Conservation (phyloP, 2,797 vertebrate genomes). For the Pipistrellus kuhlii region DNA sequence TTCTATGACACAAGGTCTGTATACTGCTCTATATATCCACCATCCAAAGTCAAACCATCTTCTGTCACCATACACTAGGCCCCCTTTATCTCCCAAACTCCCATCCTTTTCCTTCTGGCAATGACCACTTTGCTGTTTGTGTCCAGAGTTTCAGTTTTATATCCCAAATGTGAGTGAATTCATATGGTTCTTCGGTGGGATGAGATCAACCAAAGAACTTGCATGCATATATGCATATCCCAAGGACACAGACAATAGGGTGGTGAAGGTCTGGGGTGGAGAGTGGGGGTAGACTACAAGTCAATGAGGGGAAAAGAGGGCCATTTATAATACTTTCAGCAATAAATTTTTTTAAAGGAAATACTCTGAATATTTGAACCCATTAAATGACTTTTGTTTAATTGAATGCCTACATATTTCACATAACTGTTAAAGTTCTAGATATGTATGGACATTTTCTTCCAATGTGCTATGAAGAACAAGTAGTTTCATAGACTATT, state of each 20-base stretch:
- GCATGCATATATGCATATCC: too few relatives aligned
- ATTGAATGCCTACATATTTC: not conserved
- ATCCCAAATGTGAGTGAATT: not conserved
- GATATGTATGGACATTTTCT: not conserved
- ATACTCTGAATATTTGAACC: slow-evolving; percentile 11
- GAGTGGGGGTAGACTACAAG: too few relatives aligned
- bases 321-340: too few relatives aligned
- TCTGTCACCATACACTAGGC: not conserved
- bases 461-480: not conserved
- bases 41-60: not conserved
- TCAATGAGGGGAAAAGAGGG: too few relatives aligned
- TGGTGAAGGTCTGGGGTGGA: too few relatives aligned
- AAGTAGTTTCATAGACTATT: not conserved
- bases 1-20: not conserved
- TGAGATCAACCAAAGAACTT: too few relatives aligned
- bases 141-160: not conserved
- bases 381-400: not conserved
- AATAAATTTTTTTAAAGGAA: not conserved
- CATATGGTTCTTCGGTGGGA: not conserved
- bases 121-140: not conserved
- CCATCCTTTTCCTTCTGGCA: not conserved
- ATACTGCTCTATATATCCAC: not conserved
- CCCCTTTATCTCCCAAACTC: not conserved
- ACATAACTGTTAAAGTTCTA: not conserved
- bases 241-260: too few relatives aligned